Evolutionary conservation across 1,140 invertebrate species (phyloP), one percentile per base, ranked within the genome.

Genomic region (Aphaenogaster rudis): DNA sequence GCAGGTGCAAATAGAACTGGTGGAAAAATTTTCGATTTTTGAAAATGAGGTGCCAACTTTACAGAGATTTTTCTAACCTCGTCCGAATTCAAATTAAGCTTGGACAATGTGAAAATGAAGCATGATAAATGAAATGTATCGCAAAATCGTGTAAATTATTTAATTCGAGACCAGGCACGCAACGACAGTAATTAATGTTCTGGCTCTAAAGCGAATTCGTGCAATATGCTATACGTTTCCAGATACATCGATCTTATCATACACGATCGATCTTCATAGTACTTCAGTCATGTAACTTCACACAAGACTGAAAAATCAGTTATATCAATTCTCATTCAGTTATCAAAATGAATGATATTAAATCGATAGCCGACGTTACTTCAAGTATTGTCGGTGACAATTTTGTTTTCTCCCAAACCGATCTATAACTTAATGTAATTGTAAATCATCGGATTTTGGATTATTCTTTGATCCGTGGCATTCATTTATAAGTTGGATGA

Each of bases 111-210:
- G 21, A 21, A 21, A 21, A 21, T 21, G 21, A 21, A 21, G 21
- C 21, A 21, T 21, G 21, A 21, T 21, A 21, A 21, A 21, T 21
- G 21, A 21, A 33, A 54, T 28, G 50, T 72, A 54, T 72, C 69
- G 33, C 17, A 17, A 57, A 36, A 57, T 57, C 50, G 21, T 33
- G 50, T 57, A 9, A 33, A 74, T 74, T 57, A 74, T 33, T 57
- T 74, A 74, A 74, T 74, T 33, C 50, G 4, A 15, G 36, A 57
- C 39, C 39, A 74, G 15, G 15, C 50, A 8, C 50, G 33, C 50
- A 21, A 21, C 0, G 71, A 74, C 71, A 54, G 15, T 74, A 74
- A 74, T 74, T 74, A 74, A 74, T 74, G 71, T 39, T 50, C 28
- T 17, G 2, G 17, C 9, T 9, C 7, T 57, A 74, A 54, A 11